phyloP scores from a whole-genome alignment of 2,797 vertebrate species.

The Mormyrus proboscirostris region DNA sequence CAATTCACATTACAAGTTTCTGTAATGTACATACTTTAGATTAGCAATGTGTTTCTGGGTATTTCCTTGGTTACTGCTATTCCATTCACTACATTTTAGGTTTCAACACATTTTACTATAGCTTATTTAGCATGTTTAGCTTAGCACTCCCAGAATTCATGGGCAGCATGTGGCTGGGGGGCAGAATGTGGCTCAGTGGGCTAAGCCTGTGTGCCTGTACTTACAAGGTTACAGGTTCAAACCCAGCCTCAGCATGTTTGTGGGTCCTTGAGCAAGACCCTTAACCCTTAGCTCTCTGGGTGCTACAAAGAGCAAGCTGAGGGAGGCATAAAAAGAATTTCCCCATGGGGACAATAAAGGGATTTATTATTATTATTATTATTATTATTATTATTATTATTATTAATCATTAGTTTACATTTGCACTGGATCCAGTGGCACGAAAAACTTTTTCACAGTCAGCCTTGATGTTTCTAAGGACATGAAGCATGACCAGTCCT shows the following conservation, averaged over 20 bases:
- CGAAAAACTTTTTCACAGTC: not conserved
- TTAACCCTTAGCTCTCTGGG: too few species aligned
- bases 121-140: not conserved
- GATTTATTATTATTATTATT: not conserved
- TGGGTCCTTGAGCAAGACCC: too few species aligned
- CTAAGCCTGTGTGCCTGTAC: too few species aligned
- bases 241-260: too few species aligned
- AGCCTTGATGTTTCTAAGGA: not conserved
- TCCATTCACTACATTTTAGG: not conserved
- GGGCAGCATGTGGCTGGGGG: too few species aligned
- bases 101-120: not conserved
- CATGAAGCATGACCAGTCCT: not conserved
- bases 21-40: not conserved
- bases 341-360: too few species aligned
- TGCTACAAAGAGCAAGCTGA: too few species aligned
- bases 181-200: too few species aligned
- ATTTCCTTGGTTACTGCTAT: not conserved
- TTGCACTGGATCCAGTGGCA: not conserved
- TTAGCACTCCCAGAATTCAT: not conserved
- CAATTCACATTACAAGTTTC: not conserved
- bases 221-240: too few species aligned
- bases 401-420: not conserved
- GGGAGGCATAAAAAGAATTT: too few species aligned
- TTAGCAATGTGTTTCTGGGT: not conserved
- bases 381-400: too few species aligned